Base-by-base conservation (phyloP, 2,797 vertebrate genomes). In the Halcyon smyrnensis region DNA sequence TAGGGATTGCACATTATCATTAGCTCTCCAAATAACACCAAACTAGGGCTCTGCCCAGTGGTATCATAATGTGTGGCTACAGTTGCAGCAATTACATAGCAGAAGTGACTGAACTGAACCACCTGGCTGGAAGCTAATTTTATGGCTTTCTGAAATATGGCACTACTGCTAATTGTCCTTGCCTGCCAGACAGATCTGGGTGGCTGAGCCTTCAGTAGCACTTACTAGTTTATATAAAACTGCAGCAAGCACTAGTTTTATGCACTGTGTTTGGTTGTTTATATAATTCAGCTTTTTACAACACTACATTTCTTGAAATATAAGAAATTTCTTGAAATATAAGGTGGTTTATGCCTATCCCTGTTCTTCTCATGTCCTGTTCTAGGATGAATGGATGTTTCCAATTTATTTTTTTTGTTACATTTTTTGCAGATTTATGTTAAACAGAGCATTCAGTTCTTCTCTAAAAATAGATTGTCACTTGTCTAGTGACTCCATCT, bases 381-480 rank as follows among this genome's bases (percentile, higher is more conserved):
- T 81, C 17, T 34, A 81, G 50, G 56, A 83, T 87, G 30, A 85
- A 79, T 46, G 23, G 59, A 60, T 37, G 15, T 70, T 54, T 67
- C 50, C 39, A 45, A 1, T 45, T 56, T 71, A 36, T 36, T 36
- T 69, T 37, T 53, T 82, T 36, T 23, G 19, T 78, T 95, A 59
- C 36, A 86, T 94, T 91, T 93, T 91, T 93, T 81, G 57, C 11
- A 74, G 37, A 67, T 59, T 87, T 95, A 85, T 23, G 15, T 85
- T 95, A 89, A 96, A 90, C 67, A 90, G 43, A 93, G 30, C 9
- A 73, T 96, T 87, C 69, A 80, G 37, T 95, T 95, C 87, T 67
- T 78, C 25, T 84, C 83, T 96, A 90, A 96, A 97, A 97, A 93
- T 95, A 97, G 67, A 64, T 76, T 57, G 28, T 51, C 67, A 48